Base-by-base conservation (phyloP, 2,888 invertebrate species). In the Callinectes sapidus region DNA sequence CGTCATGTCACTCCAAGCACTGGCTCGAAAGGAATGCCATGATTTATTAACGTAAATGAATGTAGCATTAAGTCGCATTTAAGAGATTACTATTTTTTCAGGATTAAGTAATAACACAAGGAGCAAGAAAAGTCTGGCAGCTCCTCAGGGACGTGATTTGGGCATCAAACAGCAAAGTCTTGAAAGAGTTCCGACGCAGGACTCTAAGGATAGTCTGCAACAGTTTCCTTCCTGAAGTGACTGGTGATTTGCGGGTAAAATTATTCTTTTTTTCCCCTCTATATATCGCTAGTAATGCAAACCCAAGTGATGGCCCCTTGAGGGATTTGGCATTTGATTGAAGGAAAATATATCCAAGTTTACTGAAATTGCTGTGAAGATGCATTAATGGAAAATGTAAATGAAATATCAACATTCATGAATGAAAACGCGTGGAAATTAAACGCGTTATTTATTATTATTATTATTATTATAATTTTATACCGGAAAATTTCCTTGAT, bases 381-480 rank as follows among this genome's bases (percentile, higher is more conserved):
- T 81, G 32, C 28, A 81, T 81, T 81, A 35, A 81, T 81, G 81
- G 81, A 81, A 81, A 81, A 81, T 81, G 81, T 81, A 81, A 81
- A 81, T 81, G 81, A 81, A 81, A 35, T 81, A 81, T 81, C 81
- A 81, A 81, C 81, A 35, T 81, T 35, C 81, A 81, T 81, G 28
- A 16, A 81, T 81, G 81, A 81, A 81, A 81, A 81, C 81, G n/a
- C 32, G 81, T 81, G 18, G 81, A 35, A 81, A 81, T 81, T n/a
- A 81, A 81, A 35, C 81, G 35, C 14, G 35, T 35, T 81, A 81
- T 35, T 35, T 14, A 81, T 71, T 61, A 61, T 77, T 35, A 81
- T 81, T 81, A 35, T 61, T 61, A 23, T 35, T 14, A 81, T 71
- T 14, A 81, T 81, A 14, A 35, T 35, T 35, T 81, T 14, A 35